Evolutionary conservation across 2,113 vertebrate species (phyloP).

Genomic region (Chascanopsetta lugubris): DNA sequence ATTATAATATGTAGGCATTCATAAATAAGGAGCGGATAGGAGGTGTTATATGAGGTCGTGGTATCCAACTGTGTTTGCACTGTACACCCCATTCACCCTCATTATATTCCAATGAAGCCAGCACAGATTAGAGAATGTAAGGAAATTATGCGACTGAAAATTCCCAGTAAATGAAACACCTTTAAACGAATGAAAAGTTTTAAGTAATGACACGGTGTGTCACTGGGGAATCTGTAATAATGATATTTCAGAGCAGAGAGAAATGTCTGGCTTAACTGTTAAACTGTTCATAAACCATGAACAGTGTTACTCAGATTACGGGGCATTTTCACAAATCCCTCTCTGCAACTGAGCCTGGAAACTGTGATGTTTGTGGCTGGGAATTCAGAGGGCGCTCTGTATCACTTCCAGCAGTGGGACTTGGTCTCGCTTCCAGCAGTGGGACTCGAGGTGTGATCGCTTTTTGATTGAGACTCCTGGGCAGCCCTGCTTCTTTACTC

Average conservation of each 20-base stretch:
- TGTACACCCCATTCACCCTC: slow-evolving; percentile 28
- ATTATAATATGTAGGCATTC: slow-evolving; percentile 4
- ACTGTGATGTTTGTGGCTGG: slow-evolving; percentile 67
- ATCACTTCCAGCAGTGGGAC: slow-evolving; percentile 35
- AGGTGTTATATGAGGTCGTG: slow-evolving; percentile 27
- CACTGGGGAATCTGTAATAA: slow-evolving; percentile 47
- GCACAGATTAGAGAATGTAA: neutral
- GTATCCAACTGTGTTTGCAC: slow-evolving; percentile 38
- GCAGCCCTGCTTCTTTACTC: slow-evolving; percentile 26
- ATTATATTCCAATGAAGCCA: slow-evolving; percentile 32
- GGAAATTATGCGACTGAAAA: slow-evolving; percentile 35
- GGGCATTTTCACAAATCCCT: slow-evolving; percentile 46
- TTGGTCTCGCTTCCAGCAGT: slow-evolving; percentile 40
- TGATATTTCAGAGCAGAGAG: slow-evolving; percentile 22
- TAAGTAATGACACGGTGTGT: slow-evolving; percentile 41
- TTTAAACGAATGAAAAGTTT: slow-evolving; percentile 54
- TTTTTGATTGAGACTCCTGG: slow-evolving; percentile 41
- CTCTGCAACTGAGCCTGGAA: slow-evolving; percentile 52
- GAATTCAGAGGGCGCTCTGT: slow-evolving; percentile 41
- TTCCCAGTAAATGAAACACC: slow-evolving; percentile 59
- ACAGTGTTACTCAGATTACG: slow-evolving; percentile 17
- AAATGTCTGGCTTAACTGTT: slow-evolving; percentile 46
- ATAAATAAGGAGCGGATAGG: slow-evolving; percentile 7
- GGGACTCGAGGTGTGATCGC: slow-evolving; percentile 31
- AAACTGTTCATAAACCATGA: slow-evolving; percentile 63